A percentile compares a stretch with the other conserved stretches of the same genome.
Evolutionary conservation across 2,797 vertebrate species (phyloP).

Genomic region (Clarias fuscus): DNA sequence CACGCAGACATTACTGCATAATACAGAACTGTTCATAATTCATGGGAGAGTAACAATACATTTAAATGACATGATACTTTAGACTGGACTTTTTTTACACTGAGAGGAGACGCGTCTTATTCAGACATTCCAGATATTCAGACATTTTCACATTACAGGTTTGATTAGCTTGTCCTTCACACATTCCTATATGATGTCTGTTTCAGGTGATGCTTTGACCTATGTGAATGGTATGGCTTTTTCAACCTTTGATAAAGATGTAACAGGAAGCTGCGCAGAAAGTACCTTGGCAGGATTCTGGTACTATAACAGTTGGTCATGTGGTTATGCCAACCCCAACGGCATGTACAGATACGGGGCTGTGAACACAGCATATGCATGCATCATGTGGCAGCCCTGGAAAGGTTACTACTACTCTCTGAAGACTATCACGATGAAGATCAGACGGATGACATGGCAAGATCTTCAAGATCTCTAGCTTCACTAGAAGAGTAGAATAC

Average conservation of each 20-base stretch:
- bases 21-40: no score
- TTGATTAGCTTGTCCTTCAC: neutral
- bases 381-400: conserved; percentile 38
- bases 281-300: conserved; percentile 57
- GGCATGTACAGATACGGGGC: conserved; percentile 50
- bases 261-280: conserved; percentile 52
- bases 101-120: no score
- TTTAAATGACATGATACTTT: no score
- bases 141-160: no score
- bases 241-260: conserved; percentile 60
- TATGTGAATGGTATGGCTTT: conserved; percentile 55
- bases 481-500: neutral
- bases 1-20: no score
- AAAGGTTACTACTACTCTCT: conserved; percentile 58
- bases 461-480: neutral
- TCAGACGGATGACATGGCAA: conserved; percentile 40
- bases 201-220: conserved; percentile 61
- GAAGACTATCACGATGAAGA: conserved; percentile 65
- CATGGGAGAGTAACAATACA: no score
- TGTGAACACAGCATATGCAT: neutral
- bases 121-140: no score
- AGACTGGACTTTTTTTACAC: no score
- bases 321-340: conserved; percentile 56
- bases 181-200: neutral
- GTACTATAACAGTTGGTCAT: conserved; percentile 20